Conservation (phyloP, 2,113 vertebrate species). For the Okapia johnstoni region DNA sequence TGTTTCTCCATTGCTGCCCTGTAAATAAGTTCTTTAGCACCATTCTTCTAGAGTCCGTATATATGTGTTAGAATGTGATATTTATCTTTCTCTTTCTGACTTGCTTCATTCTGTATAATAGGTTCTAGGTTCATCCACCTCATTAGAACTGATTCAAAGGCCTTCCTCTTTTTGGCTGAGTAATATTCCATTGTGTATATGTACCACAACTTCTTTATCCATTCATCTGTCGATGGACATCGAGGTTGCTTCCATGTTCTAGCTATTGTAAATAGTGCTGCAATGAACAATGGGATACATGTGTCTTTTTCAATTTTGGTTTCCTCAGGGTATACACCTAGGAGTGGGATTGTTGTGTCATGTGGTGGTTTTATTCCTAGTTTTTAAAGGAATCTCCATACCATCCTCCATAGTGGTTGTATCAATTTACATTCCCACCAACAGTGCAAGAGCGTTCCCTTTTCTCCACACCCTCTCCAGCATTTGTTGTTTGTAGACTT, state of each 20-base stretch:
- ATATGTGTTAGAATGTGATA: not conserved
- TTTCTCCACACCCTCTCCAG: not conserved
- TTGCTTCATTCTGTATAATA: not conserved
- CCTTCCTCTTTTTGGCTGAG: not conserved
- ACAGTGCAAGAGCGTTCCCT: not conserved
- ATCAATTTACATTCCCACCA: not conserved
- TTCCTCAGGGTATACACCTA: not conserved
- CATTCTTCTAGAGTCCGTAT: not conserved
- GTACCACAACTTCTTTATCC: not conserved
- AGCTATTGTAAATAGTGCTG: not conserved
- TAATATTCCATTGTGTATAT: not conserved
- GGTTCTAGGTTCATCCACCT: not conserved
- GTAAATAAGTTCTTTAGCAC: not conserved
- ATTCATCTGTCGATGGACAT: not conserved
- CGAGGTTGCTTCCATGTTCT: not conserved
- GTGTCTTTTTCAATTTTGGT: not conserved
- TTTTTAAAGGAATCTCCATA: not conserved
- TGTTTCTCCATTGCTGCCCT: not conserved
- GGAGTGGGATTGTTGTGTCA: not conserved
- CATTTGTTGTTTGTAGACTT: not conserved
- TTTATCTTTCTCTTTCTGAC: not conserved
- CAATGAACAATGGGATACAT: not conserved
- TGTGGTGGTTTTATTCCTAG: not conserved
- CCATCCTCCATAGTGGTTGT: not conserved
- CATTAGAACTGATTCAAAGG: not conserved